Percentiles rank a stretch among this genome's conserved stretches.
These are phyloP conservation scores for Ciona savignyi DNA, from an alignment of 23 tunicate species.

Conservation along the genomic window DNA sequence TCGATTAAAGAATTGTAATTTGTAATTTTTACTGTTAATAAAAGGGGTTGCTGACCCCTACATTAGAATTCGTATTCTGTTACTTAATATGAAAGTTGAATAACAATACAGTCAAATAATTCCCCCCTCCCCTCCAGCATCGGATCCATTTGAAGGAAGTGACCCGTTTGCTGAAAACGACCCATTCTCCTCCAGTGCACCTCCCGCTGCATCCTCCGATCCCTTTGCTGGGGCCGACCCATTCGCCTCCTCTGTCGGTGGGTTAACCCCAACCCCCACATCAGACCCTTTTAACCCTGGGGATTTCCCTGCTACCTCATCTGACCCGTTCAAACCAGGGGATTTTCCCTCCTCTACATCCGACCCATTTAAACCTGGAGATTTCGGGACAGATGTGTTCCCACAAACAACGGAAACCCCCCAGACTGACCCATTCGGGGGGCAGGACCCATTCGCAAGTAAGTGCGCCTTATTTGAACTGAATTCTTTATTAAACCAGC, in stretches of 20 bases:
- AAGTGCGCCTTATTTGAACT: no score
- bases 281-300: slow-evolving; percentile 20
- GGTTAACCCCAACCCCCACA: slow-evolving; percentile 8
- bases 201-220: slow-evolving; percentile 20
- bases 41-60: no score
- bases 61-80: no score
- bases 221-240: slow-evolving; percentile 80
- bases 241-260: slow-evolving; percentile 28
- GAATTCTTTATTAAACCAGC: no score
- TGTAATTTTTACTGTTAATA: no score
- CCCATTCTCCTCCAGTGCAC: slow-evolving; percentile 44
- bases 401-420: slow-evolving; percentile 17
- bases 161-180: slow-evolving; percentile 60
- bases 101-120: no score
- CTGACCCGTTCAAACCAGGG: slow-evolving; percentile 30
- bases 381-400: background rate
- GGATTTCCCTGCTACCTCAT: background rate
- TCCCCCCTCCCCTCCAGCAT: background rate
- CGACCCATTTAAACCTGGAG: slow-evolving; percentile 10
- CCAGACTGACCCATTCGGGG: slow-evolving; percentile 34
- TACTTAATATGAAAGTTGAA: no score
- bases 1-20: no score
- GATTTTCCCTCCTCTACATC: background rate
- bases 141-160: slow-evolving; percentile 7
- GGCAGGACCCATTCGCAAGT: slow-evolving; percentile 69